These are phyloP conservation scores for Drosophila prostipennis DNA, from an alignment of 2,888 invertebrate genomes.

Conservation along the genomic window DNA sequence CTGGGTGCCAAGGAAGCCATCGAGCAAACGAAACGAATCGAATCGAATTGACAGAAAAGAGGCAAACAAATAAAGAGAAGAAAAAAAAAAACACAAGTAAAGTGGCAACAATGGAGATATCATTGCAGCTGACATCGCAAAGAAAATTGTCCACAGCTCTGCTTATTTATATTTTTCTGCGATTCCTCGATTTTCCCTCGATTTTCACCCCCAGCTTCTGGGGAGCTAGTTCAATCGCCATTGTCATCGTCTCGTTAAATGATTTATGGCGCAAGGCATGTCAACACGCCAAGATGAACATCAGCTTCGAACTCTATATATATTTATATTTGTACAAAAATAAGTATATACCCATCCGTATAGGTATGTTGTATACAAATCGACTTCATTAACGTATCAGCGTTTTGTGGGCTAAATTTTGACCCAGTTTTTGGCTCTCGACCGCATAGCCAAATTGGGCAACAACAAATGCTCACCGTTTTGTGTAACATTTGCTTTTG, in stretches of 20 bases:
- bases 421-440: conserved; percentile 47
- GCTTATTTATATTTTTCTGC: conserved; percentile 7
- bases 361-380: conserved; percentile 11
- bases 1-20: conserved; percentile 31
- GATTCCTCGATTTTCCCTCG: background rate
- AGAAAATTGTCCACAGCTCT: conserved; percentile 38
- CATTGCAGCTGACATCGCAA: conserved; percentile 44
- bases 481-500: conserved; percentile 18
- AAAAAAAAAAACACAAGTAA: conserved; percentile 4
- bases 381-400: conserved; percentile 36
- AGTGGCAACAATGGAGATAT: conserved; percentile 37
- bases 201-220: conserved; percentile 8
- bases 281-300: conserved; percentile 51
- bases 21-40: conserved; percentile 23
- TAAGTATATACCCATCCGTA: background rate
- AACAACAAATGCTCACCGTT: conserved; percentile 38
- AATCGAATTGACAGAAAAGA: conserved; percentile 4
- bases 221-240: conserved; percentile 34
- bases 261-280: conserved; percentile 53
- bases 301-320: conserved; percentile 14
- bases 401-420: conserved; percentile 48
- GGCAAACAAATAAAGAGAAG: background rate
- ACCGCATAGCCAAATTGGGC: conserved; percentile 28
- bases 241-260: conserved; percentile 45
- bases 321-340: no score